Conservation (phyloP, 2,113 vertebrate species). For the Actinemys pallida region DNA sequence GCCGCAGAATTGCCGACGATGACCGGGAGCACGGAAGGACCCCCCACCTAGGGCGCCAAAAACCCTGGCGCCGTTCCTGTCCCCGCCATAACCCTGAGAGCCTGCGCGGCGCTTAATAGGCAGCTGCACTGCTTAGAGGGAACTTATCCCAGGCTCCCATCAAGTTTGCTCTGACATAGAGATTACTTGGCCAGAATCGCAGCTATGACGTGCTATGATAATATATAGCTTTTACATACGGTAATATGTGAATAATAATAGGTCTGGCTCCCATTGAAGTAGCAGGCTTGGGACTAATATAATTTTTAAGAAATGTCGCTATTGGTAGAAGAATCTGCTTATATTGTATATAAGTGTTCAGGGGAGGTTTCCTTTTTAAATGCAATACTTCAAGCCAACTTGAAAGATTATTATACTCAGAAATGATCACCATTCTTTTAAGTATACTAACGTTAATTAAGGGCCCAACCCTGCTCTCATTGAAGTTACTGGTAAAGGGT, state of each 20-base stretch:
- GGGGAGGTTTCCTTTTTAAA: background rate
- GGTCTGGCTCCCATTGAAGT: background rate
- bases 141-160: background rate
- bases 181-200: background rate
- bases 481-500: background rate
- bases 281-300: background rate
- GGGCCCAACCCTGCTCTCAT: background rate
- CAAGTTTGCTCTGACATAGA: background rate
- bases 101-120: too few relatives aligned
- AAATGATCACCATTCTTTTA: background rate
- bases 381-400: background rate
- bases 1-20: too few relatives aligned
- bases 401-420: background rate
- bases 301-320: background rate
- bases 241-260: background rate
- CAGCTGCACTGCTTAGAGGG: too few relatives aligned
- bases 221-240: background rate
- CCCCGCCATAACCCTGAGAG: too few relatives aligned
- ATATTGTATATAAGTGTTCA: background rate
- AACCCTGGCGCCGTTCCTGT: too few relatives aligned
- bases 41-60: too few relatives aligned
- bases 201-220: background rate
- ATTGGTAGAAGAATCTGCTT: background rate
- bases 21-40: too few relatives aligned
- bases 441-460: background rate